Base-by-base conservation (phyloP, 2,113 vertebrate genomes). In the Mastomys natalensis region DNA sequence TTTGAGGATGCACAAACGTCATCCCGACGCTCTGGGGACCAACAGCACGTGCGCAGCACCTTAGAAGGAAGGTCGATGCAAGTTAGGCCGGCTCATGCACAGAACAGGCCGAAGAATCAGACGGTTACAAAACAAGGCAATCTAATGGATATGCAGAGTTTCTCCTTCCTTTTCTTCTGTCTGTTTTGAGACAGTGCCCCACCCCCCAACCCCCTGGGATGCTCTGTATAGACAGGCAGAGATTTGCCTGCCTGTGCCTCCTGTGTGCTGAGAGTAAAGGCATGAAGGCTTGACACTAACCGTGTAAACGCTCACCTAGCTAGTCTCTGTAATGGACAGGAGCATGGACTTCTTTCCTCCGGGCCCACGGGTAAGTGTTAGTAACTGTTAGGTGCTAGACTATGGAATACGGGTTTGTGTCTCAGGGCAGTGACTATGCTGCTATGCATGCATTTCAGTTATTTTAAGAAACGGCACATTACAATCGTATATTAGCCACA, bases 391-490 rank as follows among this genome's bases (percentile, higher is more conserved):
- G 73, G 55, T 94, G 60, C 73, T 62, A 45, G 51, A 64, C 80
- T 13, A 40, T 19, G 11, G 29, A 8, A 53, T 81, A 48, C 45
- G 7, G 43, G 34, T 12, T 3, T 53, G 48, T 5, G 48, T 66
- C 76, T 96, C 66, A 73, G 31, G n/a, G 73, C 13, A 84, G 58
- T 77, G 19, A 53, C 26, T 91, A 37, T 48, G 77, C 2, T 43
- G 60, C 45, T 55, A 58, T 2, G 48, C 29, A 88, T 43, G 7
- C 62, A 84, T 70, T 93, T 91, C 58, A 53, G 0, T 68, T 70
- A 29, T 87, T 91, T 86, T 78, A 96, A 81, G 31, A 87, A 51
- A 15, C 70, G 24, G 13, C 58, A 15, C n/a, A 94, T 53, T 86
- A 40, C 58, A 94, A 64, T 55, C 73, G 89, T 88, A 82, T 40